Conservation (phyloP, 2,888 invertebrate species). For the Pollenia labialis region DNA sequence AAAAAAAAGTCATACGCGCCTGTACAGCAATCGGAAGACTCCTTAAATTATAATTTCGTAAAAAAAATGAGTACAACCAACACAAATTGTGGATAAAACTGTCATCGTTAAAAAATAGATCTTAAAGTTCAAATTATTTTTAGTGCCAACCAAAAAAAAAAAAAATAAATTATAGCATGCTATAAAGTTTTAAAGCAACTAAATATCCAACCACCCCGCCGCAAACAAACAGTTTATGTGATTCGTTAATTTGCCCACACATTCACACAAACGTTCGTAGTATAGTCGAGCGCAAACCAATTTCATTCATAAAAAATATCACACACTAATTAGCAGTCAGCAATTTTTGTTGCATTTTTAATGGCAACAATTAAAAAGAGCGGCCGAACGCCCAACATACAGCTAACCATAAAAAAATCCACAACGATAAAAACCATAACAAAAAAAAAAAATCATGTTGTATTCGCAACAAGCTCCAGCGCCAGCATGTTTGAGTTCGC, state of each 20-base stretch:
- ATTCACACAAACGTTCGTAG: neutral
- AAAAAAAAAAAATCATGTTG: neutral
- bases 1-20: no score
- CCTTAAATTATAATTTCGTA: conserved; percentile 17
- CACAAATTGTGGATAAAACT: conserved; percentile 24
- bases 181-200: conserved; percentile 15
- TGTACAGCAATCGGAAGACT: neutral
- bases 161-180: conserved; percentile 57
- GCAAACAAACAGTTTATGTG: neutral
- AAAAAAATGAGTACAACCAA: neutral
- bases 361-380: conserved; percentile 58
- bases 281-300: conserved; percentile 26
- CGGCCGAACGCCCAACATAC: conserved; percentile 1
- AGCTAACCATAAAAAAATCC: neutral
- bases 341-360: conserved; percentile 31
- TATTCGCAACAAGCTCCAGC: neutral
- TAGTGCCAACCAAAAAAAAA: neutral
- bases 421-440: conserved; percentile 20
- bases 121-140: conserved; percentile 48
- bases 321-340: conserved; percentile 62
- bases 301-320: conserved; percentile 70
- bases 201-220: neutral
- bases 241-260: neutral
- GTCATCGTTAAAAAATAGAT: conserved; percentile 38
- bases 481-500: conserved; percentile 24